These are phyloP conservation scores for Thermophis baileyi DNA, from an alignment of 2,113 vertebrate genomes.

Conservation along the genomic window DNA sequence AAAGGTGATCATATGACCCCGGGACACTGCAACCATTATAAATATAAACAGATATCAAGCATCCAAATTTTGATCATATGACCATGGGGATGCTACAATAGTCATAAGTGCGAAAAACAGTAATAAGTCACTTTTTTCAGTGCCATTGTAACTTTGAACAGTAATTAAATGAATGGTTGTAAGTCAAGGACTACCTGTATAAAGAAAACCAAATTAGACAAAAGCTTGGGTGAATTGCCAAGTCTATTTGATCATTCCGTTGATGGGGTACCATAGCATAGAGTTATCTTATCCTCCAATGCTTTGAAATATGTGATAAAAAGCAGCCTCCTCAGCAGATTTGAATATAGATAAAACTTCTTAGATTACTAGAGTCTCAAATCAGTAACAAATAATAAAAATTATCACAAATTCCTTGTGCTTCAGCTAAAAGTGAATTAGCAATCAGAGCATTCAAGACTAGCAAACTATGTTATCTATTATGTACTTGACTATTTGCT, in stretches of 20 bases:
- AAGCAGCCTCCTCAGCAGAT: background rate
- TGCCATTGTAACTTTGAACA: too few species aligned
- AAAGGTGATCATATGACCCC: too few species aligned
- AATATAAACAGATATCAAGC: too few species aligned
- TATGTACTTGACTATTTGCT: background rate
- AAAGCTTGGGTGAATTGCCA: background rate
- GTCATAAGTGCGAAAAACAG: too few species aligned
- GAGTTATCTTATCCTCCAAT: background rate
- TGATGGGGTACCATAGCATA: background rate
- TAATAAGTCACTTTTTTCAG: too few species aligned
- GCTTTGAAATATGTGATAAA: background rate
- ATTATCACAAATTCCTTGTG: background rate
- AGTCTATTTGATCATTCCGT: background rate
- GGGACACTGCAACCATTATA: too few species aligned
- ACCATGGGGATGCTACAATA: too few species aligned
- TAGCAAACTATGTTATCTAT: background rate
- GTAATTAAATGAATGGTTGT: too few species aligned
- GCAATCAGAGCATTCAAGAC: background rate
- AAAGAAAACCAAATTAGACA: background rate
- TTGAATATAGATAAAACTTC: background rate
- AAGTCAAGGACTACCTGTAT: too few species aligned
- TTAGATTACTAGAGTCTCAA: background rate
- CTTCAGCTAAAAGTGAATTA: background rate
- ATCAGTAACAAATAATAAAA: background rate
- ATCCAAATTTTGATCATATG: too few species aligned